Base-by-base conservation (phyloP, 2,113 vertebrate genomes). In the Dissostichus mawsoni region DNA sequence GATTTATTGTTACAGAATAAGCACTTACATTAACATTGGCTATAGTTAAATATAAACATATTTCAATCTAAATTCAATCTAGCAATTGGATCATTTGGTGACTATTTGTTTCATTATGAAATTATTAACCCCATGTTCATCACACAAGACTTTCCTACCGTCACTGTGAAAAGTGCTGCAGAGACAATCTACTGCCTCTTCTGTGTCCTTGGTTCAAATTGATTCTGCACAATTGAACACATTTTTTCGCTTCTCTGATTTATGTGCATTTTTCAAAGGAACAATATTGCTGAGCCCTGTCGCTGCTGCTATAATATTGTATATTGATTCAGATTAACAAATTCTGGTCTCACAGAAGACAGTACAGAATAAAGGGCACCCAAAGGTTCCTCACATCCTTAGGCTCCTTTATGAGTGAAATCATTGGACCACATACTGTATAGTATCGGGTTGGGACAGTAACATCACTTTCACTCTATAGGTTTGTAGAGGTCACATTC, bases 401-500 rank as follows among this genome's bases (percentile, higher is more conserved):
- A 33, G 23, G 55, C 20, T 2, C 4, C 3, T 55, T 11, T 36
- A 3, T 61, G 4, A 64, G 14, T 61, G 11, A 74, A 71, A 74
- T 7, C n/a, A 51, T 11, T 44, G 17, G 33, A 65, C 44, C 44
- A 33, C 17, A 63, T 8, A 41, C 36, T 41, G 36, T 29, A 16
- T 13, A 57, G 50, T 25, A 47, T 63, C 48, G 8, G 65, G 78
- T 5, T 56, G 51, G 57, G 47, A 63, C 50, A 56, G 48, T 52
- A 65, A 74, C 50, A 78, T 58, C 41, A 44, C 25, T 11, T 50
- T 73, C 50, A 56, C 59, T 68, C 57, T 13, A 18, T 57, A 41
- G 12, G 63, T 76, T 66, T 67, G 78, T 68, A 64, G 84, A 91
- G 90, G 88, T 93, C 81, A 89, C 76, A 74, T 75, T 79, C 76